Conservation (phyloP, 2,113 vertebrate species). For the Zosterops hypoxanthus region DNA sequence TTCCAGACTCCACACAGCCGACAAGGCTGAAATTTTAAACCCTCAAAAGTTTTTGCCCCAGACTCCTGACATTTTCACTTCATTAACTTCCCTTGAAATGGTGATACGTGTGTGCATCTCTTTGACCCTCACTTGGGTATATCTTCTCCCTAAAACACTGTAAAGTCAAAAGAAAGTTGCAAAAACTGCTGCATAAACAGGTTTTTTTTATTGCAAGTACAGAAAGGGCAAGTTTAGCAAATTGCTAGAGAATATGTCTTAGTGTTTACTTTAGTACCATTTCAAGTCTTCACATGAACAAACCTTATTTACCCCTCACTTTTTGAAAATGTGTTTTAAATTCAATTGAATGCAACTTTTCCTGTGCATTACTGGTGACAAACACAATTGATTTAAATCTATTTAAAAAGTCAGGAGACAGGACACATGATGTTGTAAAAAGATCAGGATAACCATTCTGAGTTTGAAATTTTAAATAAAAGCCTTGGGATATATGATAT, state of each 20-base stretch:
- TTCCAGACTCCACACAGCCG: neutral
- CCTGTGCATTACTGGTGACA: neutral
- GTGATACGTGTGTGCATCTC: neutral
- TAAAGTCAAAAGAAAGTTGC: neutral
- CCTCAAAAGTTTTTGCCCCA: neutral
- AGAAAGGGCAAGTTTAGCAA: neutral
- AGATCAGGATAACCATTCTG: neutral
- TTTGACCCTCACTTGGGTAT: neutral
- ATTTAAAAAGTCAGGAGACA: neutral
- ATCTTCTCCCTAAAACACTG: neutral
- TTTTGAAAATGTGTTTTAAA: neutral
- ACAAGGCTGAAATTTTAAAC: neutral
- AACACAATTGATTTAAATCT: neutral
- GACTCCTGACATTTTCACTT: conserved; percentile 30
- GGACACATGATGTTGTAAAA: neutral
- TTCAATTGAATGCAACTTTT: neutral
- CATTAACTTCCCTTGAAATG: neutral
- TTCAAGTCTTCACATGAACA: neutral
- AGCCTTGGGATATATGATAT: neutral
- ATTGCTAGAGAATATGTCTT: neutral
- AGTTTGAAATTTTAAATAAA: neutral
- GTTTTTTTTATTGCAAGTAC: neutral
- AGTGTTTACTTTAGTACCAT: neutral
- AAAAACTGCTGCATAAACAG: neutral
- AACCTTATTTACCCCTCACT: neutral